These are phyloP conservation scores for Drosophila trichaetosa DNA, from an alignment of 2,888 invertebrate genomes.

Conservation along the genomic window DNA sequence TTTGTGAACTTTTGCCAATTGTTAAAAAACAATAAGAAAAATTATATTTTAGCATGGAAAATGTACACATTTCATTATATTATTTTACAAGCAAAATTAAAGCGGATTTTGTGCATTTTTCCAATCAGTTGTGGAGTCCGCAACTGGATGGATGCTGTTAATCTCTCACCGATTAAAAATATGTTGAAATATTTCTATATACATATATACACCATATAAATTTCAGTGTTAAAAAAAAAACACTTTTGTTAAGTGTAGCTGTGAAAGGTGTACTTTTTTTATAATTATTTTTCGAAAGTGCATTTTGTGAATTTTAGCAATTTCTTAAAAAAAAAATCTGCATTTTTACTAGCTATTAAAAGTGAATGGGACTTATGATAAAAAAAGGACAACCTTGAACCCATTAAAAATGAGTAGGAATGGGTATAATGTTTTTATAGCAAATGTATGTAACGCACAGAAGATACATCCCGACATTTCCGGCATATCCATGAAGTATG, in stretches of 20 bases:
- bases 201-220: not conserved
- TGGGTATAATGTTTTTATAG: not conserved
- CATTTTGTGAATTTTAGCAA: not conserved
- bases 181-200: not conserved
- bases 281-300: not conserved
- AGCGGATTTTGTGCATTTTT: not conserved
- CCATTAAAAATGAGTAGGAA: not conserved
- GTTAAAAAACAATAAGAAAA: not conserved
- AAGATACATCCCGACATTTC: not conserved
- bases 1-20: not conserved
- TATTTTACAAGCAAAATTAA: not conserved
- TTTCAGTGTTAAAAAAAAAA: not conserved
- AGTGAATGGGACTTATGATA: not conserved
- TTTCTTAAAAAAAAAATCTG: not conserved
- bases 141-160: not conserved
- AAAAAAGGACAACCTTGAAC: not conserved
- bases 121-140: not conserved
- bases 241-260: not conserved
- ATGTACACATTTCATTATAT: not conserved
- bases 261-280: not conserved
- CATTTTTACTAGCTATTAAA: not conserved
- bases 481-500: not conserved
- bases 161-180: not conserved
- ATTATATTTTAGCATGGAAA: not conserved
- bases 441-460: not conserved